Evolutionary conservation across 2,888 invertebrate genomes (phyloP), one percentile per base, ranked within the genome.

Genomic region (Rutpela maculata): DNA sequence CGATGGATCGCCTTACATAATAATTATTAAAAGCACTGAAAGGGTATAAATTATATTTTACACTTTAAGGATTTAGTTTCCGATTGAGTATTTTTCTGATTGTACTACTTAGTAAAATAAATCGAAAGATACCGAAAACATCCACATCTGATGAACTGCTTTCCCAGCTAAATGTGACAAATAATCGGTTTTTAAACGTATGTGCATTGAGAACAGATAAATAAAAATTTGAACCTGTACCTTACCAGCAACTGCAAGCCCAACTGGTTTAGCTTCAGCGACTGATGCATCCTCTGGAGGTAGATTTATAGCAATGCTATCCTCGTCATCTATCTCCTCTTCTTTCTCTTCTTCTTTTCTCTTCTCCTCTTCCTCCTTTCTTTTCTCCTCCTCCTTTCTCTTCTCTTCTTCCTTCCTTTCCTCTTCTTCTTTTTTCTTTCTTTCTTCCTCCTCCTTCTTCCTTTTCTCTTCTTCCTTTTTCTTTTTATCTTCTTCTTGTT

Each of bases 191-290:
- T 4, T 26, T 26, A 26, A 3, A 26, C 4, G 1, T 26, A 26
- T 26, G 22, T 26, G 4, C 4, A 26, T 26, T 3, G 22, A 26
- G 22, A 26, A 26, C 1, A 26, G 22, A 26, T 26, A 19, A 12
- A 67, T 35, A 1, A 57, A 7, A 17, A 18, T 18, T 57, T 35
- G 31, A 17, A 4, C 12, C 7, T n/a, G 15, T 50, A 11, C 19
- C 66, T 75, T 84, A 90, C 90, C 90, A 81, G 90, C 90, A 69
- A 90, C 85, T 38, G 90, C 90, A 68, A 90, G 85, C 57, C 95
- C 95, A 62, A 95, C 91, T 74, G 95, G 95, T 84, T 94, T 95
- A 0, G 95, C 95, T 89, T 95, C 95, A 26, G 95, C 95, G 17
- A 95, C 93, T 0, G 93, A 92, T 15, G 93, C 92, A 77, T 93